phyloP scores from a whole-genome alignment of 2,888 invertebrate genomes.

The Eupithecia inturbata region DNA sequence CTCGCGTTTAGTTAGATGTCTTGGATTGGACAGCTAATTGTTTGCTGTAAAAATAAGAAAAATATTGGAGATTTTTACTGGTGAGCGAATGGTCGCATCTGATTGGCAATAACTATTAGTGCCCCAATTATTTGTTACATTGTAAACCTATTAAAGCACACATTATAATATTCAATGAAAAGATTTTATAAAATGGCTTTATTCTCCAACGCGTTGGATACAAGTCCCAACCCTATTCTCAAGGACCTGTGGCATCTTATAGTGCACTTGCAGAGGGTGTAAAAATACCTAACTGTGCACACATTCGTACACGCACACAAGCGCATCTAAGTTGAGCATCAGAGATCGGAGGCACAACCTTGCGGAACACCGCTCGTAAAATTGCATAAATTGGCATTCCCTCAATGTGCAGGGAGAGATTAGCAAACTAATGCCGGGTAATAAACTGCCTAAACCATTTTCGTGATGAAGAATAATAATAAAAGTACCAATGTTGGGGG shows the following conservation, averaged over 20 bases:
- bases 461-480: not conserved
- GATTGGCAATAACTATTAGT: not conserved
- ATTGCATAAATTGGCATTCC: conserved; percentile 33
- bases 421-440: conserved; percentile 29
- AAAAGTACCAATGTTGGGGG: not conserved
- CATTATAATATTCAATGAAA: too few relatives aligned
- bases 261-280: conserved; percentile 53
- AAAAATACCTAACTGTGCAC: conserved; percentile 37
- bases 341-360: conserved; percentile 41
- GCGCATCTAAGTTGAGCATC: conserved; percentile 22
- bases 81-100: not conserved
- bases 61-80: not conserved
- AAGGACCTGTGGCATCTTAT: conserved; percentile 49
- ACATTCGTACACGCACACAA: conserved; percentile 30
- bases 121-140: too few relatives aligned
- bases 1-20: not conserved
- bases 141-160: too few relatives aligned
- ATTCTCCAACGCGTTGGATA: too few relatives aligned
- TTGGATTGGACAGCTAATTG: not conserved
- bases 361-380: conserved; percentile 39
- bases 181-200: too few relatives aligned
- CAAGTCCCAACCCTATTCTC: conserved; percentile 43
- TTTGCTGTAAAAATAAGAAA: too few relatives aligned
- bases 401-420: conserved; percentile 33
- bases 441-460: conserved; percentile 16